Evolutionary conservation across 2,797 vertebrate species (phyloP).

Genomic region (Helicolenus hilgendorfi): DNA sequence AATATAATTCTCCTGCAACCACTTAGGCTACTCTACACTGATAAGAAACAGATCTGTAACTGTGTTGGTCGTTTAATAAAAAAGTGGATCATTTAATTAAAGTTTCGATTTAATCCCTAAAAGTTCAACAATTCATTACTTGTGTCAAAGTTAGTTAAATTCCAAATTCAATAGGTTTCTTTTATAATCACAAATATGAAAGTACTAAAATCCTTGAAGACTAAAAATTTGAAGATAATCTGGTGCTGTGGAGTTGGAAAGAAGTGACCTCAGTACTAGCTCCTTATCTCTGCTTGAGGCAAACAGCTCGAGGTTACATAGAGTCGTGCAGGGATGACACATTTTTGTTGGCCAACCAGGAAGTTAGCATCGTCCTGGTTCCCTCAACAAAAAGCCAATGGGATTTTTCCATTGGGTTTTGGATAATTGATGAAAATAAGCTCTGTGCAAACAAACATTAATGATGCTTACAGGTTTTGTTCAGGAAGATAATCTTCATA

Average conservation of each 20-base stretch:
- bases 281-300: background rate
- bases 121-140: background rate
- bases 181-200: background rate
- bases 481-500: too few relatives aligned
- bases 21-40: background rate
- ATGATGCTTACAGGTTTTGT: too few relatives aligned
- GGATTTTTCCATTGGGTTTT: too few relatives aligned
- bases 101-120: background rate
- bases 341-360: too few relatives aligned
- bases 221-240: background rate
- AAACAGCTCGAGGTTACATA: background rate
- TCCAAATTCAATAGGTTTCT: background rate
- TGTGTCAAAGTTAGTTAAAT: background rate
- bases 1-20: slow-evolving; percentile 2
- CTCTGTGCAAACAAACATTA: too few relatives aligned
- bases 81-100: background rate
- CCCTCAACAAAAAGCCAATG: rapidly evolving
- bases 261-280: background rate
- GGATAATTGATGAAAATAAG: too few relatives aligned
- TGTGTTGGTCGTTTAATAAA: background rate
- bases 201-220: background rate
- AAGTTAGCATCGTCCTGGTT: too few relatives aligned
- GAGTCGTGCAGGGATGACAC: too few relatives aligned
- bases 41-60: background rate
- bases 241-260: background rate